Base-by-base conservation (phyloP, 2,113 vertebrate species). In the Mesitornis unicolor region DNA sequence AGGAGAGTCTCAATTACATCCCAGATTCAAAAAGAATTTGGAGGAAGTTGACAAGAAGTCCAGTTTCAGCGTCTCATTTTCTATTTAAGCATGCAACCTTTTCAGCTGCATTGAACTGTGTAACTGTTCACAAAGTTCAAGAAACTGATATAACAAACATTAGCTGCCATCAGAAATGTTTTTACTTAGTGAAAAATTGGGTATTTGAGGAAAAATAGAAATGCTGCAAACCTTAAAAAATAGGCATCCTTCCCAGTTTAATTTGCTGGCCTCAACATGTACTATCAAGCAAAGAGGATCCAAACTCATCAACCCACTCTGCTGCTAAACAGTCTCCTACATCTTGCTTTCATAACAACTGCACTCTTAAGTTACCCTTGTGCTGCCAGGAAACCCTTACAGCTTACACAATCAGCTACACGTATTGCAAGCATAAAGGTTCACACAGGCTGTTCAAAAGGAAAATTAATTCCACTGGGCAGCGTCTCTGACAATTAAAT, bases 1-100 rank as follows among this genome's bases (percentile, higher is more conserved):
- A 3, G 1, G 6, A 2, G 5, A 57, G 8, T 56, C 36, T 79
- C 56, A 82, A 0, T 28, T 59, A n/a, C 2, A 88, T 9, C 12
- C 21, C 21, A 65, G 16, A 77, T 45, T 78, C 24, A 65, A 71
- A 71, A 71, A 64, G 2, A 83, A 71, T 16, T 12, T 15, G 7
- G 25, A 86, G 6, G 10, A 89, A 67, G 26, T 2, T 87, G 56
- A 74, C 68, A 74, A 78, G 63, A 6, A 70, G 7, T n/a, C 18
- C 13, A 74, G 22, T 50, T 94, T 71, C 35, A 54, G 63, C 9
- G 74, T 40, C 38, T 57, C 11, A 26, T 53, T 92, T 59, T 2
- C 0, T 57, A 43, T 61, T 68, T 45, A 74, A 54, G 22, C 19
- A 70, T 18, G 5, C 6, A 24, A 16, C 78, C 84, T 86, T 47